phyloP scores from a whole-genome alignment of 1,140 invertebrate species.

The Lordiphosa clarofinis region DNA sequence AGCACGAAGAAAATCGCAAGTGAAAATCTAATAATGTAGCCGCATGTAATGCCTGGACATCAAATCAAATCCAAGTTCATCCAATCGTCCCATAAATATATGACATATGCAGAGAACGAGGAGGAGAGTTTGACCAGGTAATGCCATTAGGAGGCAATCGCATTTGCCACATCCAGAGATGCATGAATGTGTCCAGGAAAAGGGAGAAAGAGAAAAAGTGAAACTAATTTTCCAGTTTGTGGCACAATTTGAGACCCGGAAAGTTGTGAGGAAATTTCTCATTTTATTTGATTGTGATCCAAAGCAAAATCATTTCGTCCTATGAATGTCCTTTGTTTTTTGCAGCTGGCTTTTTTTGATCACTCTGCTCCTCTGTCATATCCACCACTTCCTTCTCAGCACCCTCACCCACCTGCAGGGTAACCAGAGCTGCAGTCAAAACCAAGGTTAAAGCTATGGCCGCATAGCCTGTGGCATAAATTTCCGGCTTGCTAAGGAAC shows the following conservation, averaged over 20 bases:
- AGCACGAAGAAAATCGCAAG: conserved; percentile 32
- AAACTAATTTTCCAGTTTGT: conserved; percentile 59
- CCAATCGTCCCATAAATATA: conserved; percentile 70
- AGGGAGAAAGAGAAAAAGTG: conserved; percentile 24
- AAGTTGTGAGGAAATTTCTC: not conserved
- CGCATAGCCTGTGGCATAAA: conserved; percentile 85
- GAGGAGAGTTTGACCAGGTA: conserved; percentile 36
- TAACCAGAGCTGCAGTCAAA: conserved; percentile 19
- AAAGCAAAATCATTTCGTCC: not conserved
- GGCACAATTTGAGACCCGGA: conserved; percentile 40
- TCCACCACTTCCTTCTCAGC: conserved; percentile 23
- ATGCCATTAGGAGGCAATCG: conserved; percentile 60
- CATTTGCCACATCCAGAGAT: conserved; percentile 33
- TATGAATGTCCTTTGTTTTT: not conserved
- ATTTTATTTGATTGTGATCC: not conserved
- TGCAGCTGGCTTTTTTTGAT: not conserved
- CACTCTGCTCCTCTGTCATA: not conserved
- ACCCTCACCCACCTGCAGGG: conserved; percentile 3
- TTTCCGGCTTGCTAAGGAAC: conserved; percentile 84
- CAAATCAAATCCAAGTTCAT: conserved; percentile 67
- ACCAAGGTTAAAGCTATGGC: conserved; percentile 79
- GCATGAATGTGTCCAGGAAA: conserved; percentile 1
- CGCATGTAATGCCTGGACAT: conserved; percentile 31
- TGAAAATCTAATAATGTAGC: conserved; percentile 59
- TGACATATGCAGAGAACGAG: conserved; percentile 51